Percentiles rank a stretch among this genome's conserved stretches.
Conservation (phyloP, 2,888 invertebrate genomes). For the Ptilodon capucinus region DNA sequence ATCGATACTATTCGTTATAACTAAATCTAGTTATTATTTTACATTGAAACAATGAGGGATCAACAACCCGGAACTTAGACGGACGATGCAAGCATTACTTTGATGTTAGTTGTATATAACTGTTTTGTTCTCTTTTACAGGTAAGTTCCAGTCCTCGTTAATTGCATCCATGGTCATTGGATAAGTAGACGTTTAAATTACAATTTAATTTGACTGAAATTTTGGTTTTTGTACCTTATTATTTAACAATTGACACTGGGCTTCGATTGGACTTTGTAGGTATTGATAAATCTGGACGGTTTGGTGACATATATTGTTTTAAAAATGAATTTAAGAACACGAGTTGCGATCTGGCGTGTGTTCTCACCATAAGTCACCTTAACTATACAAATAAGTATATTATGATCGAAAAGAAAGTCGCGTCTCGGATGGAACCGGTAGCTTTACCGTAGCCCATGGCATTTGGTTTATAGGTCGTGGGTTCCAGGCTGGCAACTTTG, state of each 20-base stretch:
- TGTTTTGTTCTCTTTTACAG: slow-evolving; percentile 40
- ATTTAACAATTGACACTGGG: too few relatives aligned
- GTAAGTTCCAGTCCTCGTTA: slow-evolving; percentile 30
- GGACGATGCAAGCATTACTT: not conserved
- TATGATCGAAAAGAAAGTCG: slow-evolving; percentile 40
- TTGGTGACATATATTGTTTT: not conserved
- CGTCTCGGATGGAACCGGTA: slow-evolving; percentile 52
- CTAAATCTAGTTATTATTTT: slow-evolving; percentile 7
- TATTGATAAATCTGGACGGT: too few relatives aligned
- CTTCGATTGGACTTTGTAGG: too few relatives aligned
- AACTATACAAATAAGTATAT: slow-evolving; percentile 29
- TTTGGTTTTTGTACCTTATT: not conserved
- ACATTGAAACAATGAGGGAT: slow-evolving; percentile 5
- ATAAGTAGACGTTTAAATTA: not conserved
- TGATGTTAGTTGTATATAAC: not conserved
- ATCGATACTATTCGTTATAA: slow-evolving; percentile 5
- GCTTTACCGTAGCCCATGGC: slow-evolving; percentile 55
- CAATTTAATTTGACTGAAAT: not conserved
- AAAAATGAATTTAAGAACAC: too few relatives aligned
- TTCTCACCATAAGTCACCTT: slow-evolving; percentile 8
- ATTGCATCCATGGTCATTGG: not conserved
- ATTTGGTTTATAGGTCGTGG: slow-evolving; percentile 62
- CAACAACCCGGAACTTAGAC: slow-evolving; percentile 2
- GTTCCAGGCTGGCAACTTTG: slow-evolving; percentile 42
- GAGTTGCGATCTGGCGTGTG: too few relatives aligned